phyloP scores from a whole-genome alignment of 2,113 vertebrate species.

The Amazona vittata region DNA sequence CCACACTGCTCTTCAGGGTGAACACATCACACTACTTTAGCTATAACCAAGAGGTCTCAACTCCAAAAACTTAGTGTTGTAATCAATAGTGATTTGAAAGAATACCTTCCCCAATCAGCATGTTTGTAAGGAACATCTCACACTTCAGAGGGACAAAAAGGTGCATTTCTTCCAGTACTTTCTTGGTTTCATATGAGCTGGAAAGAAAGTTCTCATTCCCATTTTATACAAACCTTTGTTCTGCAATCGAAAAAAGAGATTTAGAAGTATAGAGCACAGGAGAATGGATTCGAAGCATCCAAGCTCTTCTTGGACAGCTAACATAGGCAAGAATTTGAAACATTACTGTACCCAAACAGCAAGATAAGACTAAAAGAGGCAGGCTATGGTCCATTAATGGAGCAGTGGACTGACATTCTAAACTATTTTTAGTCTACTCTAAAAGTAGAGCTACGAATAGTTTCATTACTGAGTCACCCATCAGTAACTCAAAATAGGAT shows the following conservation, averaged over 20 bases:
- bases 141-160: not conserved
- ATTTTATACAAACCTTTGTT: not conserved
- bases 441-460: not conserved
- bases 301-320: not conserved
- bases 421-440: constrained; percentile 6
- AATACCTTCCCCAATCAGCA: not conserved
- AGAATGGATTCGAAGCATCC: not conserved
- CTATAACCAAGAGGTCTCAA: not conserved
- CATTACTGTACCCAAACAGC: not conserved
- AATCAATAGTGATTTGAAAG: not conserved
- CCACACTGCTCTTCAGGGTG: not conserved
- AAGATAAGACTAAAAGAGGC: not conserved
- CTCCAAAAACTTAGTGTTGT: not conserved
- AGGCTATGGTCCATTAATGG: not conserved
- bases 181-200: not conserved
- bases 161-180: not conserved
- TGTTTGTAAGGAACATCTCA: not conserved
- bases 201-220: not conserved
- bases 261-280: not conserved
- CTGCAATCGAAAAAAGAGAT: not conserved
- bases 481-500: not conserved
- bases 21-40: not conserved
- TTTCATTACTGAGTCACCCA: not conserved
- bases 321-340: not conserved
- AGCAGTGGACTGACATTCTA: not conserved